Conservation (phyloP, 2,797 vertebrate genomes). For the Chloroceryle inda region DNA sequence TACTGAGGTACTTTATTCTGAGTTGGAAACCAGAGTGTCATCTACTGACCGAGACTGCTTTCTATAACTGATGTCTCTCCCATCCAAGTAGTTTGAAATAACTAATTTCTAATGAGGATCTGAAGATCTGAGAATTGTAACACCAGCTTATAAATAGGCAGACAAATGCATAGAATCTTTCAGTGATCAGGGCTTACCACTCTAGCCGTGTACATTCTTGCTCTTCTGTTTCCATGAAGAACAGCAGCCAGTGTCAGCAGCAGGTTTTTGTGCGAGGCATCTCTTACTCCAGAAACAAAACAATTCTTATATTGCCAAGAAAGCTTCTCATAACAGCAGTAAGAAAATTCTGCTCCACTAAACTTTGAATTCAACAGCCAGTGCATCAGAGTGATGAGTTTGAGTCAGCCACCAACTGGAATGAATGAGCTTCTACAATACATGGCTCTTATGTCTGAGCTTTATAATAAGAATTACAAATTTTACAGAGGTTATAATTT, state of each 20-base stretch:
- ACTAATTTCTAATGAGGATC: background rate
- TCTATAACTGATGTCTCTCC: background rate
- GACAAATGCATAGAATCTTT: background rate
- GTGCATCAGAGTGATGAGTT: background rate
- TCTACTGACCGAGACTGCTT: background rate
- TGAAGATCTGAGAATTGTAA: background rate
- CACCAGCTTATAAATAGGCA: background rate
- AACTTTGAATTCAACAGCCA: background rate
- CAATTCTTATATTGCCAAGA: background rate
- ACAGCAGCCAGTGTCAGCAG: rapidly evolving
- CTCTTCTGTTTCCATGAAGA: background rate
- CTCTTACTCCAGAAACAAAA: background rate
- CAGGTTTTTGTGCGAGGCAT: background rate
- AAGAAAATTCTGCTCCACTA: background rate
- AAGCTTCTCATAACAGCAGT: background rate
- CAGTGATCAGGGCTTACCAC: too few relatives aligned
- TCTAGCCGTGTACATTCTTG: background rate
- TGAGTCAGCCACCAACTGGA: background rate
- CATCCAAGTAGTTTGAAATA: background rate
- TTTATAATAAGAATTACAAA: background rate
- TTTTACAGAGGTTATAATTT: background rate
- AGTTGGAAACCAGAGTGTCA: background rate
- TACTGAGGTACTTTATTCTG: rapidly evolving
- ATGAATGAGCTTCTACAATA: background rate
- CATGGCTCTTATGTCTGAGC: background rate